Base-by-base conservation (phyloP, 2,888 invertebrate genomes). In the Tinea trinotella region DNA sequence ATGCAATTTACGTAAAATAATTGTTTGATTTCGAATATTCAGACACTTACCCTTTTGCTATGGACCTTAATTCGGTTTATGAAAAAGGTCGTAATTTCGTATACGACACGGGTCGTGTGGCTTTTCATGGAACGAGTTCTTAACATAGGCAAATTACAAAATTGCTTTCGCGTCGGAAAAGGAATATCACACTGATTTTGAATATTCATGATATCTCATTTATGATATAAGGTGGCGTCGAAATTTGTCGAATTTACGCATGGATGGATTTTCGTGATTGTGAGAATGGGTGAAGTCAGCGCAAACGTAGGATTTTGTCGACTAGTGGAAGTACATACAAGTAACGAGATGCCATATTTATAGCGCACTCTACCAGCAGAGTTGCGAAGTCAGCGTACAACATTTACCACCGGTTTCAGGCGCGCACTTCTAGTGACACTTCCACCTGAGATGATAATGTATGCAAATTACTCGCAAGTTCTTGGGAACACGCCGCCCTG, bases 1-100 rank as follows among this genome's bases (percentile, higher is more conserved):
- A 79, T 83, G 82, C 81, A 83, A 84, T 84, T 82, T 84, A 80
- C 74, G 77, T 77, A 71, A 80, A 79, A 82, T 82, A 83, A 83
- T 83, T 82, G 80, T 82, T 81, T 78, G 82, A 83, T 80, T 82
- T 77, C 71, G 64, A 76, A 78, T 71, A 77, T 71, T 76, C 65
- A 65, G 60, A 62, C 61, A 61, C 61, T 61, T 60, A 68, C 67
- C 71, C 69, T 66, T 67, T 64, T 61, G 55, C 57, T 54, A 56
- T 48, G 53, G 60, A 60, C 64, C 63, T 66, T 71, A 74, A 75
- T 75, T 76, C 70, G 66, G 66, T 71, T 73, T 69, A 70, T 71
- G 66, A 66, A 67, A 61, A 59, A 59, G 34, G 35, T 50, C 34
- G 52, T 52, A 22, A 57, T 62, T 59, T 59, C 55, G 58, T 61